Evolutionary conservation across 1,140 invertebrate genomes (phyloP).

Genomic region (Platorchestia sp.): DNA sequence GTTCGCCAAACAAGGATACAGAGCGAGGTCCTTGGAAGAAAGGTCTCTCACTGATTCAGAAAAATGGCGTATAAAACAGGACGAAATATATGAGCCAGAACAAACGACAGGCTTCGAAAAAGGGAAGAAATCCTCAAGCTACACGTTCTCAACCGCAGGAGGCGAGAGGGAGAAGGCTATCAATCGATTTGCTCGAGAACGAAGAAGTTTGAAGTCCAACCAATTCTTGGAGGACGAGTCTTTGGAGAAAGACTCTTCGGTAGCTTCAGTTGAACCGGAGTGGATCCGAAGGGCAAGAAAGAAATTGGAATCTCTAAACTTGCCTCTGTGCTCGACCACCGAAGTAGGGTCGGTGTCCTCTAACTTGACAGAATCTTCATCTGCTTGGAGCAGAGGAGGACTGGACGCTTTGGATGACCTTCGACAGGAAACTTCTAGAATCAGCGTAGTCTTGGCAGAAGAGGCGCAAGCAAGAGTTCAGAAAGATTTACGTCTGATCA

Average conservation of each 20-base stretch:
- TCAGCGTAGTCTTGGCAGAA: slow-evolving; percentile 63
- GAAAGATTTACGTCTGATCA: slow-evolving; percentile 56
- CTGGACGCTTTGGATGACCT: slow-evolving; percentile 66
- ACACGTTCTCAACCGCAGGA: slow-evolving; percentile 42
- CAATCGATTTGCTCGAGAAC: slow-evolving; percentile 64
- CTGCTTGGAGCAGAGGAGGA: slow-evolving; percentile 67
- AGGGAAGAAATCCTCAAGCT: not conserved
- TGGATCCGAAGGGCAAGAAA: slow-evolving; percentile 62
- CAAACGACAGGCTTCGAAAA: not conserved
- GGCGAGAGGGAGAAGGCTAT: slow-evolving; percentile 59
- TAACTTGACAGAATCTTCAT: slow-evolving; percentile 65
- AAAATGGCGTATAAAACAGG: slow-evolving; percentile 32
- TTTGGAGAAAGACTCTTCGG: slow-evolving; percentile 61
- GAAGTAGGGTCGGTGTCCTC: slow-evolving; percentile 63
- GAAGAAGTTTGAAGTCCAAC: slow-evolving; percentile 62
- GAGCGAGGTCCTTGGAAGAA: slow-evolving; percentile 17
- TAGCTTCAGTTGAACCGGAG: slow-evolving; percentile 61
- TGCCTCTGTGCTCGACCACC: slow-evolving; percentile 64
- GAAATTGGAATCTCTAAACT: slow-evolving; percentile 63
- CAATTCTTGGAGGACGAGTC: slow-evolving; percentile 58
- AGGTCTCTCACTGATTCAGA: slow-evolving; percentile 13
- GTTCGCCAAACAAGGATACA: not conserved
- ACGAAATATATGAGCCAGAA: not conserved
- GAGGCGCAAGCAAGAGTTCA: slow-evolving; percentile 63
- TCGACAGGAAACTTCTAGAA: slow-evolving; percentile 61